phyloP scores from a whole-genome alignment of 2,113 vertebrate genomes.

The Lontra canadensis region DNA sequence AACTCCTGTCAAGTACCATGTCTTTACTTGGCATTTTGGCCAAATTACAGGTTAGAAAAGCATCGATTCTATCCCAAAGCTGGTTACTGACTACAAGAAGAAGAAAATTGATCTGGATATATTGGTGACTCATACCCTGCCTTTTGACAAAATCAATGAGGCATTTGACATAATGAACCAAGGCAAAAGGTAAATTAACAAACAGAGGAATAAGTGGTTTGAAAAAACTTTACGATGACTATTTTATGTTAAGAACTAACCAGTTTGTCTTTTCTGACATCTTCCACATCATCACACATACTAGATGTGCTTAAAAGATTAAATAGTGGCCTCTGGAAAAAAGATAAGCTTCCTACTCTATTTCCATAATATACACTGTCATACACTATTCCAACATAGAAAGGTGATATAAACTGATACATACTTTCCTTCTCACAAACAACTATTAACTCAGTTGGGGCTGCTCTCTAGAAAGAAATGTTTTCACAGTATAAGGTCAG shows the following conservation, averaged over 20 bases:
- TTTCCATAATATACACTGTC: not conserved
- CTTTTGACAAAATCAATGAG: constrained; percentile 86
- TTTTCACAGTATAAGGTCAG: not conserved
- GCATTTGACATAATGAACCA: constrained; percentile 86
- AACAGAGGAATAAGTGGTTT: not conserved
- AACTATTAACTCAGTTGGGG: not conserved
- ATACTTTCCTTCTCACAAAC: not conserved
- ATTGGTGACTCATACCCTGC: constrained; percentile 86
- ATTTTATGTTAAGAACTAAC: not conserved
- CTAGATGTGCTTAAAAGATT: not conserved
- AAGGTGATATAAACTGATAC: not conserved
- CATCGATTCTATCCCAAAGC: constrained; percentile 81
- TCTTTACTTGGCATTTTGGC: constrained; percentile 1
- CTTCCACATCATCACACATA: not conserved
- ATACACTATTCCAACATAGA: not conserved
- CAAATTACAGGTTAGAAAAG: constrained; percentile 85
- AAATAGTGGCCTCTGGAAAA: not conserved
- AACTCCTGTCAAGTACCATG: not conserved
- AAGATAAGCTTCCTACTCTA: not conserved
- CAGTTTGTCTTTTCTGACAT: not conserved
- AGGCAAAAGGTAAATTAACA: constrained; percentile 82
- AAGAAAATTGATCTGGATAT: constrained; percentile 87
- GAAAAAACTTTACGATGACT: not conserved
- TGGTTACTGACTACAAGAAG: constrained; percentile 86
- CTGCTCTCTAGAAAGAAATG: not conserved